Evolutionary conservation across 2,888 invertebrate species (phyloP), one percentile per base, ranked within the genome.

Genomic region (Xylota sylvarum): DNA sequence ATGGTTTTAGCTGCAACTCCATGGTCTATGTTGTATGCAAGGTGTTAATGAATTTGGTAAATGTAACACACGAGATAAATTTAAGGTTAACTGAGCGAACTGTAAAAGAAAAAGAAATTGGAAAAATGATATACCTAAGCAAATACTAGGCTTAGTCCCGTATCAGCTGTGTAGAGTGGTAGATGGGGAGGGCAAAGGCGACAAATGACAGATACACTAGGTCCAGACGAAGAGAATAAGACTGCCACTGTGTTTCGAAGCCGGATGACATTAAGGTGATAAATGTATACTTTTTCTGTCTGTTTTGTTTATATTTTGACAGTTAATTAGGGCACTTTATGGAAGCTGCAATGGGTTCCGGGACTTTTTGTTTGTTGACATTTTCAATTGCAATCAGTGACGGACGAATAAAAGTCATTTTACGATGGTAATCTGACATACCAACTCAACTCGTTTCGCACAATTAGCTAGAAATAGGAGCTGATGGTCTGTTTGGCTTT

Each of bases 31-130:
- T 35, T 80, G 46, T 27, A 30, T 48, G 67, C 62, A 74, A 74
- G 65, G 81, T 85, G 85, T 76, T 81, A 81, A 85, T 85, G 55
- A 60, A 58, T 85, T 81, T 48, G 19, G 81, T 85, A 85, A 85
- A 81, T 77, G 70, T 69, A 77, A 76, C 85, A 81, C 70, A 76
- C 69, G 70, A 76, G 81, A 72, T 60, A 72, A 85, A 72, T 81
- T 85, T 85, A 81, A 85, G 81, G 85, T 85, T 85, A 81, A 81
- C 76, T 85, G 76, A 70, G 81, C 73, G 74, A 84, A 74, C 79
- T 80, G 74, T 84, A 69, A 65, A 64, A 58, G 32, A 65, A 82
- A 37, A 64, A 14, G 67, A 65, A 58, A 35, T 10, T 48, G 40
- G 55, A 46, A 35, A 62, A 74, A 30, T 52, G 46, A 55, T 43